phyloP scores from a whole-genome alignment of 2,888 invertebrate species.

The Lingula anatina region DNA sequence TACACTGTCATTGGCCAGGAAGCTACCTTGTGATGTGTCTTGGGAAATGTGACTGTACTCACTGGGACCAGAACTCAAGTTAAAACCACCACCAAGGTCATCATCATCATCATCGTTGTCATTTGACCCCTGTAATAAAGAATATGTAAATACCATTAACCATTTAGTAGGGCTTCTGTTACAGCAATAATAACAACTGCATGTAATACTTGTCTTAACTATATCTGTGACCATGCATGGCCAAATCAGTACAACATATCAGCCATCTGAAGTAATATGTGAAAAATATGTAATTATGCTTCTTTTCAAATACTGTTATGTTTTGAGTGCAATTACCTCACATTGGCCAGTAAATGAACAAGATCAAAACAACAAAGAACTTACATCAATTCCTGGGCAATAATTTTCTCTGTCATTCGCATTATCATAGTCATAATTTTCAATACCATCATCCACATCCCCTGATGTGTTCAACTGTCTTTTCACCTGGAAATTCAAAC shows the following conservation, averaged over 20 bases:
- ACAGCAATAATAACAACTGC: too few relatives aligned
- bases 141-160: neutral
- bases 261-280: too few relatives aligned
- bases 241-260: too few relatives aligned
- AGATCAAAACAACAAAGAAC: slow-evolving; percentile 1
- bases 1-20: slow-evolving; percentile 9
- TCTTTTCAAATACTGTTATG: too few relatives aligned
- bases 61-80: slow-evolving; percentile 38
- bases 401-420: slow-evolving; percentile 57
- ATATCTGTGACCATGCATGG: too few relatives aligned
- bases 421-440: slow-evolving; percentile 59
- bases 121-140: slow-evolving; percentile 17
- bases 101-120: slow-evolving; percentile 35
- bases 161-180: too few relatives aligned
- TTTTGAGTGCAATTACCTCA: too few relatives aligned
- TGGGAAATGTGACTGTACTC: slow-evolving; percentile 27
- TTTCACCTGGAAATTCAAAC: slow-evolving; percentile 26
- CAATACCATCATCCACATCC: slow-evolving; percentile 46
- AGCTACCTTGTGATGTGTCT: slow-evolving; percentile 22
- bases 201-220: too few relatives aligned
- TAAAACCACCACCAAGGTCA: slow-evolving; percentile 20
- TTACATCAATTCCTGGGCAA: slow-evolving; percentile 52
- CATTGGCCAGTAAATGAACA: too few relatives aligned
- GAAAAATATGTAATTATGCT: too few relatives aligned
- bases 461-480: slow-evolving; percentile 21